Conservation (phyloP, 2,888 invertebrate genomes). For the Yponomeuta sedellus region DNA sequence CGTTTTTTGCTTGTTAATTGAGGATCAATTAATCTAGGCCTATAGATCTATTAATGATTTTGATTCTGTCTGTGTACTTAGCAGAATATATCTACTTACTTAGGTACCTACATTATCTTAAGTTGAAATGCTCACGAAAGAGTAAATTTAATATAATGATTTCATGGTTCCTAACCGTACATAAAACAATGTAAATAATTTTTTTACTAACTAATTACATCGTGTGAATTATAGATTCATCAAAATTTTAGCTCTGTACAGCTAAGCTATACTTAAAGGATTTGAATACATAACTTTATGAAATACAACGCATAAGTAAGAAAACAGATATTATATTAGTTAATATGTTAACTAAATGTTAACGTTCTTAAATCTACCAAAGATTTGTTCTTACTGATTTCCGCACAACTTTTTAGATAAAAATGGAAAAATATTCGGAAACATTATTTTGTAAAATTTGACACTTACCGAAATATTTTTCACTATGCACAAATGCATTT, state of each 20-base stretch:
- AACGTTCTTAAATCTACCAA: conserved; percentile 8
- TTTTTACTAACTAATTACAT: not conserved
- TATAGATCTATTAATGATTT: not conserved
- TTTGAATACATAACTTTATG: not conserved
- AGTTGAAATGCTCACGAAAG: not conserved
- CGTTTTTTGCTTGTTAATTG: not conserved
- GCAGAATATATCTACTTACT: not conserved
- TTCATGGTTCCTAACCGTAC: conserved; percentile 69
- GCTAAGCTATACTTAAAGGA: not conserved
- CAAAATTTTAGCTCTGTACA: not conserved
- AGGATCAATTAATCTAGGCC: not conserved
- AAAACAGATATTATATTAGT: not conserved
- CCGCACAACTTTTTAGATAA: not conserved
- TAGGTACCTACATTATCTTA: no score
- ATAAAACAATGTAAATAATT: conserved; percentile 34
- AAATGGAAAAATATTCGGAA: no score
- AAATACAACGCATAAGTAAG: not conserved
- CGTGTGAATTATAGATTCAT: no score
- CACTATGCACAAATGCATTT: not conserved
- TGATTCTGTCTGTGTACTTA: not conserved
- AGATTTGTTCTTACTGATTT: not conserved
- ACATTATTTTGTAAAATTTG: no score
- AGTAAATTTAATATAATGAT: conserved; percentile 32
- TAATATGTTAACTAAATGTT: not conserved
- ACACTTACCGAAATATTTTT: not conserved